Percentiles rank a stretch among this genome's conserved stretches.
These are phyloP conservation scores for Borostomias antarcticus DNA, from an alignment of 2,797 vertebrate species.

Conservation along the genomic window DNA sequence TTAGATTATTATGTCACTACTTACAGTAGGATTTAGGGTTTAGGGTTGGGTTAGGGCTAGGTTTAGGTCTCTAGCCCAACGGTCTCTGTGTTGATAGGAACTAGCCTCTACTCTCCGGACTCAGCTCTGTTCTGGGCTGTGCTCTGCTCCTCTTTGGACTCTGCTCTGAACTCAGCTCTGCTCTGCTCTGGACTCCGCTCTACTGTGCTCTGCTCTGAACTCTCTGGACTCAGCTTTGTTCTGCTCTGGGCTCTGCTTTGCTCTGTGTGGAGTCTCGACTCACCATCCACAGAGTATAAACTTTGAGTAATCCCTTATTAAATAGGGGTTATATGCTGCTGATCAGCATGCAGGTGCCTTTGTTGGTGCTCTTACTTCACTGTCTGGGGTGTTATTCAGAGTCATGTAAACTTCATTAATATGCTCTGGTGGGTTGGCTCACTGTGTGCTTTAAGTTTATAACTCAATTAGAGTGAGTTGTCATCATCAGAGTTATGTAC, in stretches of 20 bases:
- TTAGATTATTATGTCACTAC: too few species aligned
- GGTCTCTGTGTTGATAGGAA: too few species aligned
- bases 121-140: background rate
- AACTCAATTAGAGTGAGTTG: slow-evolving; percentile 36
- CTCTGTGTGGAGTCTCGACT: slow-evolving; percentile 32
- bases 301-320: slow-evolving; percentile 45
- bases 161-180: background rate
- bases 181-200: too few species aligned
- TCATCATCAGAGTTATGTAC: slow-evolving; percentile 33
- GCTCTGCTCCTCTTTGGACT: background rate
- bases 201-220: background rate
- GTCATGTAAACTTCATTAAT: background rate
- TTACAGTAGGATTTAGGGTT: too few species aligned
- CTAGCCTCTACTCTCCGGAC: background rate
- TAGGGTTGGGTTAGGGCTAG: too few species aligned
- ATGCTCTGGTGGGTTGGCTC: slow-evolving; percentile 29
- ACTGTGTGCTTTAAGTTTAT: slow-evolving; percentile 26
- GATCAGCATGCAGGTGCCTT: slow-evolving; percentile 28
- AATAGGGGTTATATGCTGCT: slow-evolving; percentile 42
- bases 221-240: background rate
- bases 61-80: too few species aligned
- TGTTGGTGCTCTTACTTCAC: too few species aligned
- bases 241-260: background rate
- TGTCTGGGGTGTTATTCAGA: background rate
- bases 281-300: slow-evolving; percentile 45